Base-by-base conservation (phyloP, 2,797 vertebrate genomes). In the Betta splendens region DNA sequence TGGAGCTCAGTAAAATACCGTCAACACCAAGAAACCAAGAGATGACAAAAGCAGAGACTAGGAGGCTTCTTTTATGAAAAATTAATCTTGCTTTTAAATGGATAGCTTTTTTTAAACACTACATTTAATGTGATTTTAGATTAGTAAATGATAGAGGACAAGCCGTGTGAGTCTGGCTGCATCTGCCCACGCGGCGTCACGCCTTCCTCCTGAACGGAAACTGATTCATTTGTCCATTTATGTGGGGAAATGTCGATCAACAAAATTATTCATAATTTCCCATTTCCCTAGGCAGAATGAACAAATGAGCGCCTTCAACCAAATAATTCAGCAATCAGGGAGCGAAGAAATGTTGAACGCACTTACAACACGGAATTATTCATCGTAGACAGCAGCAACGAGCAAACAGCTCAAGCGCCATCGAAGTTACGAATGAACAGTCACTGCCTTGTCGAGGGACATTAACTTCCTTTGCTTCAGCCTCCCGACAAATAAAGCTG, bases 391-490 rank as follows among this genome's bases (percentile, higher is more conserved):
- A 60, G 77, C 63, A 52, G 64, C 39, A 13, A 7, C 7, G 26
- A 21, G 72, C 69, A 72, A 84, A 81, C 76, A 81, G 65, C 61
- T 60, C 40, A 0, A 26, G 43, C 65, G 45, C 75, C 70, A 61
- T 77, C 69, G 67, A 80, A 60, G 81, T 84, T 79, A 80, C 50
- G 62, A 75, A 72, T 72, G 69, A 82, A 81, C 78, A 69, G 74
- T 75, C 75, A 48, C 64, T 38, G 55, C 47, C 72, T 75, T 75
- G 77, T 85, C 75, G 81, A 58, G 69, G 71, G 78, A 71, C 80
- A 83, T 84, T 87, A 79, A 75, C 38, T 48, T 67, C 65, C 64
- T 79, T 85, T 72, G 80, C 79, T 79, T 77, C 63, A 78, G 59
- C 67, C 52, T 56, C 52, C 65, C 67, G 75, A 85, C 81, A 81